phyloP scores from a whole-genome alignment of 2,888 invertebrate species.

The Biston betularia region DNA sequence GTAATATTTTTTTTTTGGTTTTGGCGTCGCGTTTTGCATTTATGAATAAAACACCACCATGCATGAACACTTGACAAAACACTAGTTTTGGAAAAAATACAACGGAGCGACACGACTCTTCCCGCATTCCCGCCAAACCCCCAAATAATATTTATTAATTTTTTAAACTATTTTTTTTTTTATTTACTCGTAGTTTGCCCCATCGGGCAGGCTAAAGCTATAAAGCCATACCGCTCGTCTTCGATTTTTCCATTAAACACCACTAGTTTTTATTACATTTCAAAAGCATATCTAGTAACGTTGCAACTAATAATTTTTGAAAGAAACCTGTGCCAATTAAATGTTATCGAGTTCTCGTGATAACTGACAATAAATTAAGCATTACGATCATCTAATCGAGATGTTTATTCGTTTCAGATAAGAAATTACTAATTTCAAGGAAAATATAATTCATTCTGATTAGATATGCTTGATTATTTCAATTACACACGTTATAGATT shows the following conservation, averaged over 20 bases:
- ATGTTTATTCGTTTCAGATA: constrained; percentile 49
- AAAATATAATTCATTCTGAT: constrained; percentile 47
- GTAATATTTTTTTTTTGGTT: no score
- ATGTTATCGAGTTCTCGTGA: constrained; percentile 48
- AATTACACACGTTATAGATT: constrained; percentile 30
- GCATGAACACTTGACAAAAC: no score
- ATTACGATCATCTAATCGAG: constrained; percentile 50
- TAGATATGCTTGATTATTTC: constrained; percentile 41
- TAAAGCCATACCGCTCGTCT: no score
- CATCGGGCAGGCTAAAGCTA: no score
- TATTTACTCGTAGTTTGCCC: no score
- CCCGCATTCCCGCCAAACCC: no score
- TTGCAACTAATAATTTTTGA: constrained; percentile 34
- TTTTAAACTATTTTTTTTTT: no score
- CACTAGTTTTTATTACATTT: background rate
- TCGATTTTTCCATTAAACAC: background rate
- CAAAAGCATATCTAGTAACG: constrained; percentile 4
- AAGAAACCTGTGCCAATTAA: constrained; percentile 45
- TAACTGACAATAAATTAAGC: constrained; percentile 51
- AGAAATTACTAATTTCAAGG: constrained; percentile 54
- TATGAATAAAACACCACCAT: no score
- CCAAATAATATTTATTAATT: no score
- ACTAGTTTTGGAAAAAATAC: no score
- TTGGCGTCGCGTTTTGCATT: no score
- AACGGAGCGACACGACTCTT: no score